Conservation (phyloP, 2,113 vertebrate genomes). For the Scatophagus argus region DNA sequence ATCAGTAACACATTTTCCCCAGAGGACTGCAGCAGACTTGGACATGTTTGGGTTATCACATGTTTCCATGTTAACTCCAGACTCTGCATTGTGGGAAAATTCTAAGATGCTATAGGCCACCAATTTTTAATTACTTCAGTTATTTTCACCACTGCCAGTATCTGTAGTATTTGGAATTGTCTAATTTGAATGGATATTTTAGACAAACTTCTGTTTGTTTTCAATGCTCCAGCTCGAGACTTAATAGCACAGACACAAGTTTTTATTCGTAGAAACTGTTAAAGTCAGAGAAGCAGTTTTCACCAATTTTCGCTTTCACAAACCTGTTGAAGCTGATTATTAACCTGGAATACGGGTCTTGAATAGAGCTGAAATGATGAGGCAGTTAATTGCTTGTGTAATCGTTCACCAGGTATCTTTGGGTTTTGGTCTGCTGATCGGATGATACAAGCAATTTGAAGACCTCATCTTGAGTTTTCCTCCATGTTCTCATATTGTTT, state of each 20-base stretch:
- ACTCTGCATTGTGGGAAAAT: conserved; percentile 9
- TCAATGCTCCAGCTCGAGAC: background rate
- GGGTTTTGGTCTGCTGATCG: background rate
- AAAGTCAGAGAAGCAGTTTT: background rate
- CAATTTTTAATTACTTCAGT: conserved; percentile 1
- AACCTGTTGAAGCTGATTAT: background rate
- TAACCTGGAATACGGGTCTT: background rate
- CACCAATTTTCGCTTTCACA: background rate
- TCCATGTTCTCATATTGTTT: background rate
- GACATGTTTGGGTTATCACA: conserved; percentile 36
- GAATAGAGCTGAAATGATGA: background rate
- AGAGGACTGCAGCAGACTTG: conserved; percentile 9
- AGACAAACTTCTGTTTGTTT: conserved; percentile 3
- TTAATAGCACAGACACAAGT: background rate
- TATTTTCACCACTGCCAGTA: conserved; percentile 14
- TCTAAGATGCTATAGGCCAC: conserved; percentile 4
- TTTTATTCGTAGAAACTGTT: background rate
- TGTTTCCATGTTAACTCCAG: conserved; percentile 15
- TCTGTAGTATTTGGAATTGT: background rate
- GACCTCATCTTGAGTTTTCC: background rate
- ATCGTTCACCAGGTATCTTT: background rate
- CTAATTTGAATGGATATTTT: background rate
- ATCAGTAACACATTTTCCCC: conserved; percentile 29
- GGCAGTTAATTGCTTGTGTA: background rate
- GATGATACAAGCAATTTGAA: background rate